phyloP scores from a whole-genome alignment of 1,140 invertebrate species.

The Diprion similis region DNA sequence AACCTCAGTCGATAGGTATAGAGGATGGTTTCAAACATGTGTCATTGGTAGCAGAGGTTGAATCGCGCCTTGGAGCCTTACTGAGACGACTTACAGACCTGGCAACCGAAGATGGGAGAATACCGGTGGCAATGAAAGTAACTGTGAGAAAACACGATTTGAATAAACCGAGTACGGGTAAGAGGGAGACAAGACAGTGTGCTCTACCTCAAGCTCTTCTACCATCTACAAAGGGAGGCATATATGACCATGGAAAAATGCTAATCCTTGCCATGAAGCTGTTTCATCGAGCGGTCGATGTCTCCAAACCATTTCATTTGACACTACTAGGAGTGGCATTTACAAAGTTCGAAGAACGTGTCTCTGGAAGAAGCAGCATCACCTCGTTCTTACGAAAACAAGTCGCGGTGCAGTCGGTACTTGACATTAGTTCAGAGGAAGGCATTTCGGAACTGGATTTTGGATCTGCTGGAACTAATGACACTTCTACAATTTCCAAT shows the following conservation, averaged over 20 bases:
- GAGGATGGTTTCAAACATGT: slow-evolving; percentile 78
- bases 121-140: slow-evolving; percentile 75
- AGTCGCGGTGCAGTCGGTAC: slow-evolving; percentile 74
- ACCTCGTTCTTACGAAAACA: slow-evolving; percentile 73
- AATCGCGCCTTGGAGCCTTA: slow-evolving; percentile 70
- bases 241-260: slow-evolving; percentile 69
- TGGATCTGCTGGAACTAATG: not conserved
- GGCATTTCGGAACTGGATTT: slow-evolving; percentile 36
- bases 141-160: slow-evolving; percentile 74
- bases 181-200: slow-evolving; percentile 76
- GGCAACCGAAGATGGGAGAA: slow-evolving; percentile 76
- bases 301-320: slow-evolving; percentile 77
- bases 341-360: slow-evolving; percentile 77
- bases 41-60: slow-evolving; percentile 73
- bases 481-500: not conserved
- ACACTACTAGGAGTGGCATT: slow-evolving; percentile 79
- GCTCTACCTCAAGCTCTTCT: slow-evolving; percentile 72
- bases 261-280: slow-evolving; percentile 75
- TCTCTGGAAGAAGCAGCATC: slow-evolving; percentile 69
- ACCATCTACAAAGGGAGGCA: slow-evolving; percentile 60
- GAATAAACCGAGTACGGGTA: slow-evolving; percentile 64
- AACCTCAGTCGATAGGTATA: slow-evolving; percentile 74
- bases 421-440: slow-evolving; percentile 57
- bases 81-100: slow-evolving; percentile 73
- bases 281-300: slow-evolving; percentile 76